Evolutionary conservation across 1,140 invertebrate genomes (phyloP), one percentile per base, ranked within the genome.

Genomic region (Achroia grisella): DNA sequence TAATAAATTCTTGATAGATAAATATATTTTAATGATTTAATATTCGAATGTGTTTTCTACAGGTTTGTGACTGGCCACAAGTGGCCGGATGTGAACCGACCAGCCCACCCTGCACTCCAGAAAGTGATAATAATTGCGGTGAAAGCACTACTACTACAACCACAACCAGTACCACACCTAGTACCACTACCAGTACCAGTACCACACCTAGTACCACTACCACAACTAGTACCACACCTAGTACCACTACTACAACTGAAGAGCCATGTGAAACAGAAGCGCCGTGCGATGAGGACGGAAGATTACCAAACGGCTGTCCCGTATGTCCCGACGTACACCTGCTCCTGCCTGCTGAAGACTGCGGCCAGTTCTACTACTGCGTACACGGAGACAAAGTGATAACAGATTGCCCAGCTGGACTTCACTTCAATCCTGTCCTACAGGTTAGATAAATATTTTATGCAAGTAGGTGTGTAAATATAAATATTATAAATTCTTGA

Each of bases 301-400:
- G 23, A 3, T 35, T 44, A n/a, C 11, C 12, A 4, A 45, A 54
- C 14, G n/a, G n/a, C n/a, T n/a, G n/a, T n/a, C 52, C 52, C 12
- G 31, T 29, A 27, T 37, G 48, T 36, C 44, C 34, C 11, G 15
- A 30, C 10, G 10, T 23, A 17, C 6, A 23, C 23, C 14, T 41
- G 6, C 29, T 45, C 1, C 12, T 45, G 1, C 47, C 44, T 4
- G 28, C 39, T 2, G 23, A 37, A 11, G 36, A 58, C 40, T 61
- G 58, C 33, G 30, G 17, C 9, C 53, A 58, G 12, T 64, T 48
- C 44, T 66, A 62, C 44, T 48, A 62, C 32, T 66, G 63, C 30
- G 42, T 58, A 0, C 15, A 36, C 28, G 63, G 56, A 12, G 13
- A 58, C 8, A 48, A 47, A 13, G 30, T 57, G 0, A 41, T 36